Percentiles rank a stretch among this genome's conserved stretches.
Evolutionary conservation across 2,888 invertebrate genomes (phyloP).

Genomic region (Macrosiphum euphorbiae): DNA sequence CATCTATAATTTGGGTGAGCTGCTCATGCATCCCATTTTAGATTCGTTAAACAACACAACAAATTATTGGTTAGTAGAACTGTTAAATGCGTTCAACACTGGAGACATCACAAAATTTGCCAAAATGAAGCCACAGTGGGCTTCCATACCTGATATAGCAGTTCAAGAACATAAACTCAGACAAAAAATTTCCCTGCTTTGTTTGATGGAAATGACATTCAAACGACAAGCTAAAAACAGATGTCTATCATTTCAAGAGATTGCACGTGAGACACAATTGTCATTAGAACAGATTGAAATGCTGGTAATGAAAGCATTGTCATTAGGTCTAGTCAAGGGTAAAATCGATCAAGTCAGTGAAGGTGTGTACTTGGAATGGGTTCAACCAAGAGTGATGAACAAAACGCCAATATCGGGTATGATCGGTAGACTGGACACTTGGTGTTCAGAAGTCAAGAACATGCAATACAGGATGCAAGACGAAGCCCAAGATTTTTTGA

Average conservation of each 20-base stretch:
- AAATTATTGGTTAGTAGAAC: constrained; percentile 89
- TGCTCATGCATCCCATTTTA: constrained; percentile 94
- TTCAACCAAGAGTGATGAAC: constrained; percentile 86
- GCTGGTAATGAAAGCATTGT: constrained; percentile 97
- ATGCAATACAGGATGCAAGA: constrained; percentile 82
- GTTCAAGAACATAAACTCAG: constrained; percentile 85
- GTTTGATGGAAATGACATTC: constrained; percentile 88
- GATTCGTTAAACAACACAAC: constrained; percentile 84
- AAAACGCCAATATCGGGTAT: constrained; percentile 77
- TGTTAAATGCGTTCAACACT: constrained; percentile 87
- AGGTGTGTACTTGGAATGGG: constrained; percentile 86
- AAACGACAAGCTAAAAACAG: constrained; percentile 65
- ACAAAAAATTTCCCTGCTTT: constrained; percentile 94
- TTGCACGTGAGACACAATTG: constrained; percentile 86
- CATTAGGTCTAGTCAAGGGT: constrained; percentile 93
- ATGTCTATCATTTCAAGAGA: constrained; percentile 88
- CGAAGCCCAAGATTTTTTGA: constrained; percentile 84
- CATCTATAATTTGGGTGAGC: constrained; percentile 97
- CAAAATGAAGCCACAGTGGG: constrained; percentile 81
- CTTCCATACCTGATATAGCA: constrained; percentile 84
- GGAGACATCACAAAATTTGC: constrained; percentile 86
- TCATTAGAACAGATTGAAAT: constrained; percentile 91
- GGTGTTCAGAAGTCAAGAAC: constrained; percentile 81
- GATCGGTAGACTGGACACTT: constrained; percentile 79
- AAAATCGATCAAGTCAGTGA: constrained; percentile 92